phyloP scores from a whole-genome alignment of 1,140 invertebrate genomes.

The Conus ventricosus region DNA sequence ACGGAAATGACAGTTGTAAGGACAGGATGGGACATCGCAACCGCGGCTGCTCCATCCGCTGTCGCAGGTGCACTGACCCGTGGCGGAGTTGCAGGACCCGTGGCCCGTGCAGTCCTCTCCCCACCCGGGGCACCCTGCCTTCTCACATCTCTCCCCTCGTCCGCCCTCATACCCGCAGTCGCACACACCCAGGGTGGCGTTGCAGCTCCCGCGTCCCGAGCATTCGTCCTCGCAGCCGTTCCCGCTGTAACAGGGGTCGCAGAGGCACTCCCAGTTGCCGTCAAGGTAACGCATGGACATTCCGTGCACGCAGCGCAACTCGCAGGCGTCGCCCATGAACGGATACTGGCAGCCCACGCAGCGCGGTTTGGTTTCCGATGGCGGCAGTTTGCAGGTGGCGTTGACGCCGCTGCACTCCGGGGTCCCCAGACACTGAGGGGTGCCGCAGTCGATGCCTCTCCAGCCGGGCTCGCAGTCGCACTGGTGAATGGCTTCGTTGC shows the following conservation, averaged over 20 bases:
- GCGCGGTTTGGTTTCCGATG: slow-evolving; percentile 46
- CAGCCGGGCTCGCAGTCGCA: slow-evolving; percentile 58
- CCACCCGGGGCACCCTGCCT: slow-evolving; percentile 43
- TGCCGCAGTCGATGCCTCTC: slow-evolving; percentile 52
- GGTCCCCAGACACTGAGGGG: slow-evolving; percentile 48
- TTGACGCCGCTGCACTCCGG: slow-evolving; percentile 53
- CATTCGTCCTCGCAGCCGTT: slow-evolving; percentile 50
- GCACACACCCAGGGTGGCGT: slow-evolving; percentile 36
- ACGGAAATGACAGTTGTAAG: slow-evolving; percentile 53
- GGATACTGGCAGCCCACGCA: slow-evolving; percentile 52
- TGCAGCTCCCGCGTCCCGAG: slow-evolving; percentile 42
- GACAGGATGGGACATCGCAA: slow-evolving; percentile 58
- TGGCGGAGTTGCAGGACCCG: slow-evolving; percentile 45
- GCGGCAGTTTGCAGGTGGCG: slow-evolving; percentile 33
- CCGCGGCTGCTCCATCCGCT: slow-evolving; percentile 52
- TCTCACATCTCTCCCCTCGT: slow-evolving; percentile 45
- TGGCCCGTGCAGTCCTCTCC: slow-evolving; percentile 41
- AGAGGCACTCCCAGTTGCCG: slow-evolving; percentile 53
- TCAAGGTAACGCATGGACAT: slow-evolving; percentile 35
- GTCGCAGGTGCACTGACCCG: slow-evolving; percentile 53
- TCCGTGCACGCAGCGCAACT: slow-evolving; percentile 50
- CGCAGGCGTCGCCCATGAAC: slow-evolving; percentile 56
- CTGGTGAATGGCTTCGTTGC: slow-evolving; percentile 52
- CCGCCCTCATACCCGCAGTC: slow-evolving; percentile 42
- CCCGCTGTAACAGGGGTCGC: slow-evolving; percentile 56